phyloP scores from a whole-genome alignment of 2,113 vertebrate genomes.

The Mastomys coucha region DNA sequence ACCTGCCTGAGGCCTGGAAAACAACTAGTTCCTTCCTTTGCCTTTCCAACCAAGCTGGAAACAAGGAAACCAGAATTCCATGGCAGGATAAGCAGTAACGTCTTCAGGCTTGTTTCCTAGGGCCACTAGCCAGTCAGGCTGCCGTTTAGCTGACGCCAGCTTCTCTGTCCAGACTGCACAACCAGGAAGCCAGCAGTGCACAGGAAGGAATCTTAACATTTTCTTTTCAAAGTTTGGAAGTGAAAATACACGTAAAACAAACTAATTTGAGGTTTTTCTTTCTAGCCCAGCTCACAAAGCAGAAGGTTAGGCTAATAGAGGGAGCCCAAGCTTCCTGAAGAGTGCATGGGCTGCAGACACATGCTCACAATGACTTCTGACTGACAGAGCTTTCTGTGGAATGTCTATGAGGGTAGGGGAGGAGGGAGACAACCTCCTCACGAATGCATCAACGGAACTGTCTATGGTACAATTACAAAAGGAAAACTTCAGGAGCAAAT shows the following conservation, averaged over 20 bases:
- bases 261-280: conserved; percentile 39
- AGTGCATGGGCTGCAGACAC: neutral
- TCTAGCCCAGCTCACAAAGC: neutral
- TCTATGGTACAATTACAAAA: neutral
- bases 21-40: neutral
- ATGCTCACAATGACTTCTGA: neutral
- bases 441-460: rapidly evolving
- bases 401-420: neutral
- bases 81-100: neutral
- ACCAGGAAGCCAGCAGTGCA: neutral
- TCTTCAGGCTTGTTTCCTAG: neutral
- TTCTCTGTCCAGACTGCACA: neutral
- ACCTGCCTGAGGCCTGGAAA: neutral
- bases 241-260: conserved; percentile 60
- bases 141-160: neutral
- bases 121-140: neutral
- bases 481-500: neutral
- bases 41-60: neutral
- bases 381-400: neutral
- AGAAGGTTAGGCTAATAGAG: conserved; percentile 12
- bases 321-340: neutral
- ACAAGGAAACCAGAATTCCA: neutral
- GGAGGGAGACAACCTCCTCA: neutral
- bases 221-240: conserved; percentile 33
- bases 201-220: conserved; percentile 9